Evolutionary conservation across 2,888 invertebrate genomes (phyloP), one percentile per base, ranked within the genome.

Genomic region (Philereme vetulata): DNA sequence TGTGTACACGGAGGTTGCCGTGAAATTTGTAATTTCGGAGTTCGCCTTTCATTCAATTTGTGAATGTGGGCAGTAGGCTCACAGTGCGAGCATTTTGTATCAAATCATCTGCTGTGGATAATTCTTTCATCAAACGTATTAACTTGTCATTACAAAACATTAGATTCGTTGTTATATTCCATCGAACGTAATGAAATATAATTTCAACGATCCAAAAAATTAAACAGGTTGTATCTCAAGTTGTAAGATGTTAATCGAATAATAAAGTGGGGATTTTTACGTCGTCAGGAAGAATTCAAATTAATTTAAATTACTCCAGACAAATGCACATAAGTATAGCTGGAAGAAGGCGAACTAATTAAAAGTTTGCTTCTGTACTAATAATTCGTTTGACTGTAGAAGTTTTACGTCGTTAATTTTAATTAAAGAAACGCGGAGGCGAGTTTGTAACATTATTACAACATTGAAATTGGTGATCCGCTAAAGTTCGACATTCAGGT

Each of bases 351-450:
- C 82, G 80, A 90, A 91, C 90, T 90, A 90, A 91, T 92, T 91
- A 91, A 90, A 92, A 91, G 89, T 91, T 91, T 77, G 82, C 86
- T 86, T 86, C 90, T 86, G 86, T 91, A 89, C 88, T 88, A 91
- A 92, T 91, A 92, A 92, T 92, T 91, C 90, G 91, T 90, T 90
- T 90, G 88, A 90, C 87, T 91, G 90, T 90, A 89, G 88, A 89
- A 92, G 86, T 92, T 92, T 91, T 83, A 83, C 88, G 88, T 90
- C 91, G 90, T 92, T 92, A 91, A 92, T 92, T 92, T 92, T 91
- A 91, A 92, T 92, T 92, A 91, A 92, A 92, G 92, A 90, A 92
- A 90, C 86, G 88, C 84, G 82, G 84, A 81, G 82, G 81, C 70
- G 81, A 88, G 87, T 90, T 90, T 85, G 90, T 90, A 87, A 91